Percentiles rank a stretch among this genome's conserved stretches.
These are phyloP conservation scores for Poliocrania exsul DNA, from an alignment of 2,797 vertebrate species.

Conservation along the genomic window DNA sequence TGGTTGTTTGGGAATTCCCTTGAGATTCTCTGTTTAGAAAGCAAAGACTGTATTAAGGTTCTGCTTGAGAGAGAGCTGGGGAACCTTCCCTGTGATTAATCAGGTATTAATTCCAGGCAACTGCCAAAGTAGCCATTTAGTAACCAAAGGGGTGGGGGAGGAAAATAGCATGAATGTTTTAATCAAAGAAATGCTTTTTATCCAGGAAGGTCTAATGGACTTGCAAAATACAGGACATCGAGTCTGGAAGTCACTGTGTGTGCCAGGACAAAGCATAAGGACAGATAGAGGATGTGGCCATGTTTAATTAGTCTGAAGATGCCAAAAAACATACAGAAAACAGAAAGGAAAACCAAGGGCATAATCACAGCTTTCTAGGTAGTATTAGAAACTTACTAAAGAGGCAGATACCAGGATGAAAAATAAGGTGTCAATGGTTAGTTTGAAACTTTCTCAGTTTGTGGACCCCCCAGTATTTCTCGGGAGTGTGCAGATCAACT, in stretches of 20 bases:
- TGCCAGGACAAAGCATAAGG: not conserved
- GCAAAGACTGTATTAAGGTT: not conserved
- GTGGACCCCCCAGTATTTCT: not conserved
- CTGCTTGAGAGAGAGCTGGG: not conserved
- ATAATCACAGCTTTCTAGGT: not conserved
- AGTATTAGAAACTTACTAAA: not conserved
- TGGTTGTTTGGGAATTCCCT: not conserved
- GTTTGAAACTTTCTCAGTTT: not conserved
- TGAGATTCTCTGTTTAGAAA: not conserved
- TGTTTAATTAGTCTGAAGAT: not conserved
- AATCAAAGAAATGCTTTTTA: not conserved
- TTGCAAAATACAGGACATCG: not conserved
- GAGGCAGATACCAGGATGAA: not conserved
- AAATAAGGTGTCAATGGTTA: not conserved
- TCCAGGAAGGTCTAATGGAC: not conserved
- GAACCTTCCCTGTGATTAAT: not conserved
- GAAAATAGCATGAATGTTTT: not conserved
- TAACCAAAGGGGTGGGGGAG: accelerated
- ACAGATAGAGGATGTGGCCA: not conserved
- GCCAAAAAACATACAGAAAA: not conserved
- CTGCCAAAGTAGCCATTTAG: not conserved
- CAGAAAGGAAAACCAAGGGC: not conserved
- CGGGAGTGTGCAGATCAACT: not conserved
- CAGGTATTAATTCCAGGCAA: not conserved
- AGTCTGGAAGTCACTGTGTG: not conserved